Base-by-base conservation (phyloP, 2,113 vertebrate genomes). In the Passer domesticus region DNA sequence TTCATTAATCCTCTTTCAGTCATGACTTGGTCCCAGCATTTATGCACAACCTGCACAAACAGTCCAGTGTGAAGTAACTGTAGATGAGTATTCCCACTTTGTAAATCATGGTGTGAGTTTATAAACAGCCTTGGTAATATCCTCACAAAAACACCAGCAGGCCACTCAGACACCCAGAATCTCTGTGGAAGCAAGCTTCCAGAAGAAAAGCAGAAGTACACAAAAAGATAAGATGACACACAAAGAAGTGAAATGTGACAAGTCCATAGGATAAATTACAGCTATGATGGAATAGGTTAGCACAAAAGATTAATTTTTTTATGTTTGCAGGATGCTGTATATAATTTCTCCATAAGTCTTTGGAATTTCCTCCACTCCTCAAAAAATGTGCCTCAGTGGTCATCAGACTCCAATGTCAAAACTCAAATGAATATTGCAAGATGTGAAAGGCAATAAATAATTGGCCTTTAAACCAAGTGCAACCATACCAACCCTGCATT, bases 301-400 rank as follows among this genome's bases (percentile, higher is more conserved):
- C n/a, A 64, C 15, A 68, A 79, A 89, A n/a, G 4, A 68, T 88
- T 44, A 6, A 64, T 8, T 76, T 62, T 33, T 28, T 5, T 13
- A 11, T 43, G 9, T 53, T 68, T 91, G 83, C 24, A 20, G n/a
- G 60, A 78, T 72, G 24, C 9, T 37, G 35, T 77, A 52, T 1
- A 3, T 15, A 64, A 69, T 58, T 89, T 58, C 55, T 79, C 22
- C 25, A 13, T 33, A 72, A 67, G 21, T 20, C 11, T 84, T 58
- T 66, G 37, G 49, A 76, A 84, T 67, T 89, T 9, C 6, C 7
- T 39, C 3, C 3, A n/a, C 2, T 1, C 8, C 13, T 87, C 50
- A 56, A 64, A 79, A 80, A 83, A 23, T 0, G 0, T 4, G 74
- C 24, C 19, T 67, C 35, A 2, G 1, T 52, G 4, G 37, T 63